Evolutionary conservation across 2,113 vertebrate genomes (phyloP).

Genomic region (Elanus axillaris): DNA sequence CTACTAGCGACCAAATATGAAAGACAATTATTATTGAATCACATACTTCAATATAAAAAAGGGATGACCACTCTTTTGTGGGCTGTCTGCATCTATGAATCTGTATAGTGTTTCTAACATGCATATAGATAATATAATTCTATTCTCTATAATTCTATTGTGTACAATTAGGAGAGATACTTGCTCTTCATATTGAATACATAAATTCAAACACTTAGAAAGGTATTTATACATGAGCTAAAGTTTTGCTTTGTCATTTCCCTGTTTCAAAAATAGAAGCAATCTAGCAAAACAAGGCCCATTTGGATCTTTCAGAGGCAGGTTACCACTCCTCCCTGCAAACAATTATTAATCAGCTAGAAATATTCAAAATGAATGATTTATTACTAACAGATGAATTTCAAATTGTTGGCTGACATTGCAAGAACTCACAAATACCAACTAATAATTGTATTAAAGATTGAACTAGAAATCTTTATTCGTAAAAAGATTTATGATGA

Average conservation of each 20-base stretch:
- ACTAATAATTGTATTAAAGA: neutral
- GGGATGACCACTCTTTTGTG: neutral
- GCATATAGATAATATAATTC: neutral
- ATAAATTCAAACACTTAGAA: neutral
- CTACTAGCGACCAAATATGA: neutral
- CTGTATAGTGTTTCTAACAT: neutral
- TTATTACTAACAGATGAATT: neutral
- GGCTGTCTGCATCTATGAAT: neutral
- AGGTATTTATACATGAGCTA: neutral
- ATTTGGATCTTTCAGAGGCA: neutral
- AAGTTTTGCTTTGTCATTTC: neutral
- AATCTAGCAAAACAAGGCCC: neutral
- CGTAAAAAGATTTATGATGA: neutral
- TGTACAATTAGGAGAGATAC: neutral
- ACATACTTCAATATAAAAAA: neutral
- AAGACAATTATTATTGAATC: neutral
- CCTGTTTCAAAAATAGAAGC: neutral
- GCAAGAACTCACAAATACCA: neutral
- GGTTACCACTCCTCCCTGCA: neutral
- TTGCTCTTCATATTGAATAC: neutral
- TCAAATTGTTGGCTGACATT: neutral
- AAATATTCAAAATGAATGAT: neutral
- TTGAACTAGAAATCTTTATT: neutral
- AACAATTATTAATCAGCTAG: conserved; percentile 11
- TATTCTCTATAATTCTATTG: neutral